These are phyloP conservation scores for Propsilocerus akamusi DNA, from an alignment of 1,140 invertebrate species.

Conservation along the genomic window DNA sequence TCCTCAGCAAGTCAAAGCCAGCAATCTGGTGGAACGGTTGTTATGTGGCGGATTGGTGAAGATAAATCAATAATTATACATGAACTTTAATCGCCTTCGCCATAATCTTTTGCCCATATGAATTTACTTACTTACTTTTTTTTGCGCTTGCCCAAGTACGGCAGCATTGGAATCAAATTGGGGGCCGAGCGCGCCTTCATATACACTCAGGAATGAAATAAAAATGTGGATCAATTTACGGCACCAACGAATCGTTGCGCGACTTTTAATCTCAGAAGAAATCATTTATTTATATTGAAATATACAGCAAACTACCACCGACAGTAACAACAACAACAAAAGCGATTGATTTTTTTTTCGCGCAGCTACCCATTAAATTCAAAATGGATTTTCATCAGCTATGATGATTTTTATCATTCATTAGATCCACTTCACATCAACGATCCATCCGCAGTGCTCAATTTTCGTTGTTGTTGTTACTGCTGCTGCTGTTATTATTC, in stretches of 20 bases:
- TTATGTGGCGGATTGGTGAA: too few species aligned
- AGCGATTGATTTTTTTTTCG: not conserved
- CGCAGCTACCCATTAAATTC: not conserved
- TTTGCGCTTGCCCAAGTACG: not conserved
- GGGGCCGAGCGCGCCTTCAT: not conserved
- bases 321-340: too few species aligned
- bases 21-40: too few species aligned
- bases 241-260: too few species aligned
- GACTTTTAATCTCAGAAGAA: not conserved
- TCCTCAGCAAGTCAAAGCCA: too few species aligned
- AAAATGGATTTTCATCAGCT: not conserved
- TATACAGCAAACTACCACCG: not conserved
- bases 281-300: not conserved
- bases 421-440: not conserved
- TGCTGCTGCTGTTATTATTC: too few species aligned
- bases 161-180: not conserved
- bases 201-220: not conserved
- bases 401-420: not conserved
- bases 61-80: not conserved
- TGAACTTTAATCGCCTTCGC: not conserved
- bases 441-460: too few species aligned
- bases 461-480: too few species aligned
- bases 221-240: not conserved
- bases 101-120: too few species aligned
- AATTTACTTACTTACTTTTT: not conserved